These are phyloP conservation scores for Hyperopisus bebe DNA, from an alignment of 2,113 vertebrate genomes.

Conservation along the genomic window DNA sequence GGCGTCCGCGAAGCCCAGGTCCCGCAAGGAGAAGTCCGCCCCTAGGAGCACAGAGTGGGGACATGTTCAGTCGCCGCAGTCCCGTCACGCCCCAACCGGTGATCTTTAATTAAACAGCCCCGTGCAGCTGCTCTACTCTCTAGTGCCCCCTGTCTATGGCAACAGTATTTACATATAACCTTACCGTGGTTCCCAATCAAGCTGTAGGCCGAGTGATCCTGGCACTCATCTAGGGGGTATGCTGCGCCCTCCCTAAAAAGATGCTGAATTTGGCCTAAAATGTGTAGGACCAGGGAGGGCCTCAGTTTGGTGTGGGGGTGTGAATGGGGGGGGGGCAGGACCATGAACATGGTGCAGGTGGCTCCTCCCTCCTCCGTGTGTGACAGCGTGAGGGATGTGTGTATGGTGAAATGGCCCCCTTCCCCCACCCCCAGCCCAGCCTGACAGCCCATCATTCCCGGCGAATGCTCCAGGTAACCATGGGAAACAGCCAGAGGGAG, in stretches of 20 bases:
- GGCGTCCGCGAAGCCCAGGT: conserved; percentile 80
- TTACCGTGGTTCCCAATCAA: background rate
- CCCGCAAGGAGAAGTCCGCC: conserved; percentile 79
- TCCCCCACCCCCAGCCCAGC: background rate
- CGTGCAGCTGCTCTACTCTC: background rate
- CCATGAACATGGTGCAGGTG: background rate
- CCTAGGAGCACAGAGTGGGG: conserved; percentile 52
- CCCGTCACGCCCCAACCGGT: background rate
- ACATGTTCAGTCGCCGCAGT: background rate
- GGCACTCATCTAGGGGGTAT: background rate
- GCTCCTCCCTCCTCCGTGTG: background rate
- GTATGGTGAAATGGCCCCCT: background rate
- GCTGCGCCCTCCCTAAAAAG: background rate
- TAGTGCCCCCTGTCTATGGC: background rate
- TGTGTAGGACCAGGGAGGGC: background rate
- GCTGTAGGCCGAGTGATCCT: background rate
- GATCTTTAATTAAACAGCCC: background rate
- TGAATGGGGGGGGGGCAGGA: background rate
- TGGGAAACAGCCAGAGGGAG: background rate
- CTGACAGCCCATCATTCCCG: background rate
- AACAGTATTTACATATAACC: background rate
- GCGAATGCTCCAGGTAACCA: background rate
- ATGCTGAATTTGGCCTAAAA: background rate
- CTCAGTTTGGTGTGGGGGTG: background rate
- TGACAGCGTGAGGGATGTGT: background rate